These are phyloP conservation scores for Trachymyrmex cornetzi DNA, from an alignment of 1,140 invertebrate species.

Conservation along the genomic window DNA sequence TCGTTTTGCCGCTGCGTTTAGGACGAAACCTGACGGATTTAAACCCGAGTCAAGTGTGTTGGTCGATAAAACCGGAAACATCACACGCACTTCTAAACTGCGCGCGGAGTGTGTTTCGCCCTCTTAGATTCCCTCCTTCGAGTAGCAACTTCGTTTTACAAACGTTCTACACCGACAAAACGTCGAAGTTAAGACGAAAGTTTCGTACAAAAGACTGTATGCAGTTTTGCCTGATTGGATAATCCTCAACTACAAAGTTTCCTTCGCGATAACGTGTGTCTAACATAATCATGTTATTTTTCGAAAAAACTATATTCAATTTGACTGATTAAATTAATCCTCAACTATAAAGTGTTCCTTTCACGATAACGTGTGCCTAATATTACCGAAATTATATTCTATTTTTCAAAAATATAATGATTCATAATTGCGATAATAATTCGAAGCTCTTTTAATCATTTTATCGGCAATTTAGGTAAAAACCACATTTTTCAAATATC, in stretches of 20 bases:
- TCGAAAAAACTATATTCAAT: neutral
- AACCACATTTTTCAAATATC: neutral
- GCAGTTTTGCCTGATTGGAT: neutral
- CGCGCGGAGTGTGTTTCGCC: conserved; percentile 58
- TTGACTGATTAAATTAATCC: conserved; percentile 10
- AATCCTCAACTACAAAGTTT: conserved; percentile 14
- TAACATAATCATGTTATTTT: neutral
- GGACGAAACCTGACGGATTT: conserved; percentile 74
- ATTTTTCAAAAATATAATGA: neutral
- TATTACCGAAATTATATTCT: neutral
- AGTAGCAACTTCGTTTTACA: conserved; percentile 69
- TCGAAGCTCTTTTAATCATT: neutral
- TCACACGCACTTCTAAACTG: conserved; percentile 72
- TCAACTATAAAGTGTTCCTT: neutral
- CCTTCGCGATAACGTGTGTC: neutral
- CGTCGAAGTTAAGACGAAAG: conserved; percentile 33
- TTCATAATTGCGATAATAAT: neutral
- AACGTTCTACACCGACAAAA: conserved; percentile 49
- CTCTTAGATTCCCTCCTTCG: conserved; percentile 63
- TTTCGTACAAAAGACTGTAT: conserved; percentile 20
- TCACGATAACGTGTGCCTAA: neutral
- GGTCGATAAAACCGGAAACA: conserved; percentile 78
- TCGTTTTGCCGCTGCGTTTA: conserved; percentile 4
- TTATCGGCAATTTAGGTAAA: neutral
- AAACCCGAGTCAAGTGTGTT: conserved; percentile 76